phyloP scores from a whole-genome alignment of 1,140 invertebrate genomes.

The Nasonia longicornis region DNA sequence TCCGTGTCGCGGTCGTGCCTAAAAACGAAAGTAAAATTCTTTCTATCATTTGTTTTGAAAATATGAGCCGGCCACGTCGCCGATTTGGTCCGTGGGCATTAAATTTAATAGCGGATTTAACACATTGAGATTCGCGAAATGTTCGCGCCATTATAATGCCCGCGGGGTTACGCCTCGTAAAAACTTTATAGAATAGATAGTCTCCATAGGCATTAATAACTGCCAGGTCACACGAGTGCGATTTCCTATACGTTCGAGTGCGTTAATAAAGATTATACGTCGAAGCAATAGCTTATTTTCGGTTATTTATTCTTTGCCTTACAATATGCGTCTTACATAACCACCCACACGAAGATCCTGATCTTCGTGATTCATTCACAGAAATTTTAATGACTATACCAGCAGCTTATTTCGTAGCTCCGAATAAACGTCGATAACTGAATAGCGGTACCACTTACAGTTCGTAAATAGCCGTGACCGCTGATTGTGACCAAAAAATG shows the following conservation, averaged over 20 bases:
- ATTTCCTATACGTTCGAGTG: neutral
- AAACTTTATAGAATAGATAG: slow-evolving; percentile 26
- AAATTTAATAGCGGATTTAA: slow-evolving; percentile 24
- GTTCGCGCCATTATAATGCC: neutral
- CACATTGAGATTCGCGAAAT: slow-evolving; percentile 8
- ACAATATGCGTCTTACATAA: neutral
- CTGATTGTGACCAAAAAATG: no score
- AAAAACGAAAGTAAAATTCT: neutral
- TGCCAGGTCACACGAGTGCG: slow-evolving; percentile 1
- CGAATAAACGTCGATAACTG: neutral
- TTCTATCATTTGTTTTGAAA: neutral
- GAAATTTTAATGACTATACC: neutral
- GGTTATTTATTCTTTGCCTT: slow-evolving; percentile 6
- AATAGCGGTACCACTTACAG: neutral
- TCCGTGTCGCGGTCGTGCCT: no score
- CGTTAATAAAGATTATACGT: neutral
- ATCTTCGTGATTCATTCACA: slow-evolving; percentile 2
- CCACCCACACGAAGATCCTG: neutral
- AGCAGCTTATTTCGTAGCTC: neutral
- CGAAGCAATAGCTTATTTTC: neutral
- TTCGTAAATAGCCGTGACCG: no score
- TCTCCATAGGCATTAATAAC: slow-evolving; percentile 6
- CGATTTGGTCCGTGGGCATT: neutral
- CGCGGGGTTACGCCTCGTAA: slow-evolving; percentile 8
- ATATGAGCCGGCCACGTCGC: neutral